These are phyloP conservation scores for Balaeniceps rex DNA, from an alignment of 2,113 vertebrate species.

Conservation along the genomic window DNA sequence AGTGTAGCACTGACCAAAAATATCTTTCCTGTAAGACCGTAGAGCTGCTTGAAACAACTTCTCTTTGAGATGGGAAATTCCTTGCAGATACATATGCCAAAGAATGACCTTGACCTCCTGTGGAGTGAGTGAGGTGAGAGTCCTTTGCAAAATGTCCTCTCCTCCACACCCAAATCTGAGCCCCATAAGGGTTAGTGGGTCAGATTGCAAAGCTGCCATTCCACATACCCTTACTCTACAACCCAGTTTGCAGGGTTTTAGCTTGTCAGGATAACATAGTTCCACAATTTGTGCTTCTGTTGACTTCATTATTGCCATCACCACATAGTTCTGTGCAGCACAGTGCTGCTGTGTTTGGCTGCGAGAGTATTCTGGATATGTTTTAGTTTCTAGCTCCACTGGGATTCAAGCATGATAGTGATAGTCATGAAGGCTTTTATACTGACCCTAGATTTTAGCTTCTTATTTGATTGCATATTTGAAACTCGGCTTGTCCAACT, in stretches of 20 bases:
- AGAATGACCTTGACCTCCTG: neutral
- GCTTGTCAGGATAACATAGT: neutral
- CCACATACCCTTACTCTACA: neutral
- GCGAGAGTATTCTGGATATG: neutral
- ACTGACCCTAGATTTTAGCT: neutral
- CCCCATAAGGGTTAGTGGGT: neutral
- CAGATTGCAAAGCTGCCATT: neutral
- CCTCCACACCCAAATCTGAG: neutral
- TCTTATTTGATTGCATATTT: neutral
- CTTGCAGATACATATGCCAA: neutral
- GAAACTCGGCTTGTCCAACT: neutral
- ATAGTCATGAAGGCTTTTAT: neutral
- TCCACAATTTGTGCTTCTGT: neutral
- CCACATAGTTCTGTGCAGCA: neutral
- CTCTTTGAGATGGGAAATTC: neutral
- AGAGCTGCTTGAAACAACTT: neutral
- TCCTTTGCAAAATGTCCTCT: neutral
- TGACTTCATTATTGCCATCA: neutral
- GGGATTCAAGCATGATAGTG: neutral
- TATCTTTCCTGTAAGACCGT: neutral
- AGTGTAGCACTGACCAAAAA: neutral
- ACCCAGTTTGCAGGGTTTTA: neutral
- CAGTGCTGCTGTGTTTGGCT: neutral
- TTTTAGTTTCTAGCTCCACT: neutral
- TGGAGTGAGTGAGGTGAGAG: neutral